phyloP scores from a whole-genome alignment of 2,888 invertebrate species.

The Darwinula stevensoni region DNA sequence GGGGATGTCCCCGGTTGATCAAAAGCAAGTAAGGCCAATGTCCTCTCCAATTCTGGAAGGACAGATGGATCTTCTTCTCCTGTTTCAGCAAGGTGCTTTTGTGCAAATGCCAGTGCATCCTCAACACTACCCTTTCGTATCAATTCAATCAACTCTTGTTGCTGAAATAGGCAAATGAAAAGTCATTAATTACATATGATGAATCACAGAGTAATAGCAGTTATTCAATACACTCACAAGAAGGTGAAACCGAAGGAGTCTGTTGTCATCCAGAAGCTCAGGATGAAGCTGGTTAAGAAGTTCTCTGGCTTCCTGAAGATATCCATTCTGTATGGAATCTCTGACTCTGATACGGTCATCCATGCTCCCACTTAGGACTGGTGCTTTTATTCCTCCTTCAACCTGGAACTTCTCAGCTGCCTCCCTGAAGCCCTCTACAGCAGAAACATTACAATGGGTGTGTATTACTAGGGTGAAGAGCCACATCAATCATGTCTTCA shows the following conservation, averaged over 20 bases:
- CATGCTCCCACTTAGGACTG: constrained; percentile 46
- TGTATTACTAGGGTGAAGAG: no score
- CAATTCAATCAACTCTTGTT: constrained; percentile 61
- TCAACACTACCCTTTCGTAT: constrained; percentile 56
- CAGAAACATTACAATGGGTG: constrained; percentile 5
- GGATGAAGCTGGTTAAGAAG: constrained; percentile 82
- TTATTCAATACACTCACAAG: constrained; percentile 32
- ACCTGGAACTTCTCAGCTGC: constrained; percentile 86
- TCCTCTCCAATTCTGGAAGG: constrained; percentile 55
- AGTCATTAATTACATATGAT: constrained; percentile 5
- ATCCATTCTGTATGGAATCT: constrained; percentile 70
- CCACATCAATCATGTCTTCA: no score
- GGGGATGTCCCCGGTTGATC: constrained; percentile 84
- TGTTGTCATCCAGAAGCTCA: constrained; percentile 72
- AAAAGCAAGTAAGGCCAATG: constrained; percentile 77
- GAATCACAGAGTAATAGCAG: constrained; percentile 3
- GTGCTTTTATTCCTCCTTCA: constrained; percentile 59
- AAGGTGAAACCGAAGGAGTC: constrained; percentile 79
- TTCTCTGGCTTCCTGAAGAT: constrained; percentile 70
- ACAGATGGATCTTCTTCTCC: constrained; percentile 41
- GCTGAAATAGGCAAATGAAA: constrained; percentile 23
- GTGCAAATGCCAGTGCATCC: constrained; percentile 64
- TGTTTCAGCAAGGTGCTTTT: constrained; percentile 60
- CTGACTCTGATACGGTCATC: constrained; percentile 66
- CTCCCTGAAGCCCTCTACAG: constrained; percentile 32